Conservation (phyloP, 2,888 invertebrate species). For the Eupithecia insigniata region DNA sequence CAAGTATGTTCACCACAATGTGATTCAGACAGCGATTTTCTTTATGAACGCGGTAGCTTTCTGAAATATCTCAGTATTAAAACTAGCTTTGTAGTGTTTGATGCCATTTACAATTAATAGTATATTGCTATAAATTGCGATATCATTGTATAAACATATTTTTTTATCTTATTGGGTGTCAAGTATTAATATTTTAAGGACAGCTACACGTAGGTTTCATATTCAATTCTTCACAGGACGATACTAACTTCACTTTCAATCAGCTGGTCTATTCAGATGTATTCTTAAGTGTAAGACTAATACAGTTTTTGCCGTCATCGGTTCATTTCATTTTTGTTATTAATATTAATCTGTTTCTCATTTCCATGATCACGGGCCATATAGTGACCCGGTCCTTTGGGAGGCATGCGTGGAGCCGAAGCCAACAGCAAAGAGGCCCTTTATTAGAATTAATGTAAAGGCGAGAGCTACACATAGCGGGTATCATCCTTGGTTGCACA, state of each 20-base stretch:
- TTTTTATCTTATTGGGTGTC: slow-evolving; percentile 53
- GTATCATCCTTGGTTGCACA: too few relatives aligned
- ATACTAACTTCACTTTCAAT: neutral
- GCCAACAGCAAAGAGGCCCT: too few relatives aligned
- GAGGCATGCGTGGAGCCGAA: too few relatives aligned
- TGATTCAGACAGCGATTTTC: slow-evolving; percentile 40
- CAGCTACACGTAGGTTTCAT: slow-evolving; percentile 29
- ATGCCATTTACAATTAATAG: slow-evolving; percentile 70
- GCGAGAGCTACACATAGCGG: too few relatives aligned
- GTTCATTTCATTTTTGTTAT: neutral
- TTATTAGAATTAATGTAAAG: too few relatives aligned
- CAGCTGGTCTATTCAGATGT: neutral
- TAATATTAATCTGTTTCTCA: too few relatives aligned
- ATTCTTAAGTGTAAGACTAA: neutral
- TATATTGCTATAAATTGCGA: slow-evolving; percentile 44
- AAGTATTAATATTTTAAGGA: slow-evolving; percentile 46
- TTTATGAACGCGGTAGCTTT: slow-evolving; percentile 39
- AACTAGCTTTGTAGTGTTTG: slow-evolving; percentile 71
- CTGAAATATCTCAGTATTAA: slow-evolving; percentile 71
- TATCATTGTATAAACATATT: slow-evolving; percentile 55
- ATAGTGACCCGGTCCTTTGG: too few relatives aligned
- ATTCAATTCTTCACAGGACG: slow-evolving; percentile 4
- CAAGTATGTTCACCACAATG: slow-evolving; percentile 22
- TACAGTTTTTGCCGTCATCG: neutral
- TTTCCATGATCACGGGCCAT: too few relatives aligned